phyloP scores from a whole-genome alignment of 2,797 vertebrate genomes.

The Sebastes alutus region DNA sequence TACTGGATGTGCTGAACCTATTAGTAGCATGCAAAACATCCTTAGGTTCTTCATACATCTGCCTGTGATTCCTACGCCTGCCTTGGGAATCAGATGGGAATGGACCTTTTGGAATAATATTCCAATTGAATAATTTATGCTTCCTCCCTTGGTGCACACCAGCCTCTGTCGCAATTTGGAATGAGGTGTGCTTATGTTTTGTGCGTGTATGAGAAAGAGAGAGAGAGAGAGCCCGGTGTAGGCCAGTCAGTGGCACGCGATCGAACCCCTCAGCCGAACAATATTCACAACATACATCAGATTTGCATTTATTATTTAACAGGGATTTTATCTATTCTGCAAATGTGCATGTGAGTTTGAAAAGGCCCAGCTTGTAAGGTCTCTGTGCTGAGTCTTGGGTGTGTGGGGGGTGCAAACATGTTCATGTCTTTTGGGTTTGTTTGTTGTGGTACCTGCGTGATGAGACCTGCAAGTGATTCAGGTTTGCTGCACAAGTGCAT shows the following conservation, averaged over 20 bases:
- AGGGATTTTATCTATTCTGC: constrained; percentile 74
- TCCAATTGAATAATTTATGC: constrained; percentile 79
- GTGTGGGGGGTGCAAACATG: background rate
- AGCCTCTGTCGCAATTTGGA: constrained; percentile 68
- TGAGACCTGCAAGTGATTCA: background rate
- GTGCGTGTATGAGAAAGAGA: constrained; percentile 60
- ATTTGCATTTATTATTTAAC: constrained; percentile 80
- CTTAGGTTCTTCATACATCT: constrained; percentile 46
- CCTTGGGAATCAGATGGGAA: constrained; percentile 66
- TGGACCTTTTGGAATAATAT: constrained; percentile 76
- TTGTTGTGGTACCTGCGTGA: background rate
- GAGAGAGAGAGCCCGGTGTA: constrained; percentile 43
- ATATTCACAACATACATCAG: constrained; percentile 82
- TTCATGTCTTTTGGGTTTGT: constrained; percentile 16
- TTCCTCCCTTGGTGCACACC: constrained; percentile 63
- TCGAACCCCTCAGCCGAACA: constrained; percentile 71
- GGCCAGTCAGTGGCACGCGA: constrained; percentile 73
- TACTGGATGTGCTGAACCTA: constrained; percentile 41
- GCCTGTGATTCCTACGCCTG: constrained; percentile 31
- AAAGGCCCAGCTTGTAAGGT: constrained; percentile 46
- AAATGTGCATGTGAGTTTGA: constrained; percentile 69
- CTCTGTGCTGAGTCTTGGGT: constrained; percentile 31
- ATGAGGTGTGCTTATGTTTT: constrained; percentile 72
- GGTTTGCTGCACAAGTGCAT: background rate
- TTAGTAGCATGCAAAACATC: constrained; percentile 24